Evolutionary conservation across 2,113 vertebrate genomes (phyloP).

Genomic region (Connochaetes taurinus): DNA sequence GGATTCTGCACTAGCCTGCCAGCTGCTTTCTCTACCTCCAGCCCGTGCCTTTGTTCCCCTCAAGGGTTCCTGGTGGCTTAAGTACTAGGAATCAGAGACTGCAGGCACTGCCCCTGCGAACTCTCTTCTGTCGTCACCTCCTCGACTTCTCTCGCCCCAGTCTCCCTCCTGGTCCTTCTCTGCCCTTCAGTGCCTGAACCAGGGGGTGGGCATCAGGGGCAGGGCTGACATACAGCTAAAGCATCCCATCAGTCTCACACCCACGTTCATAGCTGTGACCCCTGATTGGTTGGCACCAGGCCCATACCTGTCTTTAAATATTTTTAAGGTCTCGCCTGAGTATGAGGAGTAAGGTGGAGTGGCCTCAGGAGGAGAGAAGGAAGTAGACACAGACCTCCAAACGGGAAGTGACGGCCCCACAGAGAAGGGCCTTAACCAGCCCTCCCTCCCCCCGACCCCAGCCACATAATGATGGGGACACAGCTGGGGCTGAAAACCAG

Average conservation of each 20-base stretch:
- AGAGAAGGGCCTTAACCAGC: conserved; percentile 62
- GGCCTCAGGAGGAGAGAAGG: not conserved
- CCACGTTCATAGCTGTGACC: not conserved
- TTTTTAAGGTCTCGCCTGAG: not conserved
- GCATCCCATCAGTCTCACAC: not conserved
- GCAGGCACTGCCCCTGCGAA: not conserved
- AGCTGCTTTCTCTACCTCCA: not conserved
- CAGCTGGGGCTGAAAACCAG: not conserved
- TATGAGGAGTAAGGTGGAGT: not conserved
- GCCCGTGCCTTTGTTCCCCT: not conserved
- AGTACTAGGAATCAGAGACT: not conserved
- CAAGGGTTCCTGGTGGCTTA: not conserved
- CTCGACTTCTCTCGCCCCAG: not conserved
- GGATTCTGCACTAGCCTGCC: not conserved
- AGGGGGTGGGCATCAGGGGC: too few species aligned
- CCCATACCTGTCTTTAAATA: not conserved
- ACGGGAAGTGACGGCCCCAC: conserved; percentile 70
- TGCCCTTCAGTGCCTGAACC: not conserved
- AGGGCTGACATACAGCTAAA: not conserved
- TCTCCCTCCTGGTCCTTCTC: not conserved
- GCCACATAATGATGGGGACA: not conserved
- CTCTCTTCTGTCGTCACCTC: not conserved
- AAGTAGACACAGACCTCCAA: conserved; percentile 12
- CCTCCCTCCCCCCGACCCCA: not conserved
- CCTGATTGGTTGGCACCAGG: accelerated